Conservation (phyloP, 92 coral and sea anemone species). For the Palythoa caribaeorum region DNA sequence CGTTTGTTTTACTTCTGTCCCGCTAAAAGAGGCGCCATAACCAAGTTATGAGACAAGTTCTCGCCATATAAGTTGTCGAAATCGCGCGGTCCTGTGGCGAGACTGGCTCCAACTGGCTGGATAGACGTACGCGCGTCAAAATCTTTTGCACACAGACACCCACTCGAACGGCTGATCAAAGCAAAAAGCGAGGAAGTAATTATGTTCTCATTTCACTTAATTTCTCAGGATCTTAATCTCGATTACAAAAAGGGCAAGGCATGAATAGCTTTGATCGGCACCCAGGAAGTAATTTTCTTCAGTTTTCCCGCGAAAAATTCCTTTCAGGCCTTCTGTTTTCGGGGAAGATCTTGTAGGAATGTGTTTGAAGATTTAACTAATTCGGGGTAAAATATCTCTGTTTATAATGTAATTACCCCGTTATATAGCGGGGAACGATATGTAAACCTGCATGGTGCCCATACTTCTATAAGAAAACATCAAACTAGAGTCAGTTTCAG, state of each 20-base stretch:
- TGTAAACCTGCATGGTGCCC: neutral
- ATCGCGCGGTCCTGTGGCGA: slow-evolving; percentile 46
- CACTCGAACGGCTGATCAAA: slow-evolving; percentile 52
- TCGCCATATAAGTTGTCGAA: slow-evolving; percentile 19
- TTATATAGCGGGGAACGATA: no score
- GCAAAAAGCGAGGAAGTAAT: slow-evolving; percentile 16
- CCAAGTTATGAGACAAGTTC: neutral
- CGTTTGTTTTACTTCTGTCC: neutral
- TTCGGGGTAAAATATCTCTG: neutral
- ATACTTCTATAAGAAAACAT: neutral
- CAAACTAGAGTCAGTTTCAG: neutral
- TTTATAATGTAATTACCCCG: neutral
- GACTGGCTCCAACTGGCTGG: neutral
- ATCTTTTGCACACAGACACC: slow-evolving; percentile 49
- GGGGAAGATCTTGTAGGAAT: neutral
- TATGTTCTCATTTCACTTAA: slow-evolving; percentile 20
- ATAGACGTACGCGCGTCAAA: slow-evolving; percentile 41
- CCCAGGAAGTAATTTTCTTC: neutral
- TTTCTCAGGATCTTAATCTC: slow-evolving; percentile 2
- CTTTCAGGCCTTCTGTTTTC: neutral
- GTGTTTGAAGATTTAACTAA: neutral
- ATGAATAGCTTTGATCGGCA: neutral
- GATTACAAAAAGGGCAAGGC: slow-evolving; percentile 22
- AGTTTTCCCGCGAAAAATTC: slow-evolving; percentile 42
- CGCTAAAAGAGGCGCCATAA: slow-evolving; percentile 23